Percentiles rank a stretch among this genome's conserved stretches.
phyloP scores from a whole-genome alignment of 2,888 invertebrate genomes.

The Cryptocheilus praepositus region DNA sequence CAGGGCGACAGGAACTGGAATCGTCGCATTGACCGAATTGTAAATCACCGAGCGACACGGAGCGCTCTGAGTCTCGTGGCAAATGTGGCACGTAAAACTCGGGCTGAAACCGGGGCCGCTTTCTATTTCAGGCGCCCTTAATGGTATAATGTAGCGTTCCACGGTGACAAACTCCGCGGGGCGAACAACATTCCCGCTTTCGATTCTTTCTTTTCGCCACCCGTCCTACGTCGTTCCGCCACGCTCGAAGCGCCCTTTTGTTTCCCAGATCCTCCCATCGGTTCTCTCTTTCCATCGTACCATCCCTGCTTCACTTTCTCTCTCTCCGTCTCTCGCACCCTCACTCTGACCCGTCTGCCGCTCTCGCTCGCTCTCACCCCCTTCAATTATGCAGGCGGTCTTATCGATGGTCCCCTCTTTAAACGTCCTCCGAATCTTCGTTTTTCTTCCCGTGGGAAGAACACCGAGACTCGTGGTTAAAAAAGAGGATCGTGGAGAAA shows the following conservation, averaged over 20 bases:
- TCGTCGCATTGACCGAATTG: constrained; percentile 19
- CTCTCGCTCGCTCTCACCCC: constrained; percentile 21
- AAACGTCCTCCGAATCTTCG: background rate
- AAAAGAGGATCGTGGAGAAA: constrained; percentile 16
- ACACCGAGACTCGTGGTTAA: constrained; percentile 14
- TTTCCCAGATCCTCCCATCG: constrained; percentile 32
- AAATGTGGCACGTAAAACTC: constrained; percentile 54
- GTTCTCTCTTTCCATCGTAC: constrained; percentile 2
- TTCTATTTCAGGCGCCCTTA: constrained; percentile 49
- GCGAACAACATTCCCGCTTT: constrained; percentile 63
- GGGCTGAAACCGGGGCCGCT: constrained; percentile 29
- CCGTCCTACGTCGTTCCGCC: constrained; percentile 27
- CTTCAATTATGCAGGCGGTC: constrained; percentile 35
- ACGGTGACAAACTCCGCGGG: constrained; percentile 65
- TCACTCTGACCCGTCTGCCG: constrained; percentile 8
- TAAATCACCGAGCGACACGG: constrained; percentile 41
- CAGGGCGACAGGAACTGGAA: constrained; percentile 4
- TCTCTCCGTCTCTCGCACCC: background rate
- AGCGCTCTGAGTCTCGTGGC: constrained; percentile 39
- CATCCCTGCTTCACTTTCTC: background rate
- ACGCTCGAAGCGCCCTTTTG: constrained; percentile 47
- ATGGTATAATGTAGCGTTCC: constrained; percentile 59
- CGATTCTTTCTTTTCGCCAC: constrained; percentile 42
- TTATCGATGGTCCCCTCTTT: constrained; percentile 27
- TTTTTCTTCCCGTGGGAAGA: constrained; percentile 19